Base-by-base conservation (phyloP, 2,797 vertebrate species). In the Smutsia temminckii region DNA sequence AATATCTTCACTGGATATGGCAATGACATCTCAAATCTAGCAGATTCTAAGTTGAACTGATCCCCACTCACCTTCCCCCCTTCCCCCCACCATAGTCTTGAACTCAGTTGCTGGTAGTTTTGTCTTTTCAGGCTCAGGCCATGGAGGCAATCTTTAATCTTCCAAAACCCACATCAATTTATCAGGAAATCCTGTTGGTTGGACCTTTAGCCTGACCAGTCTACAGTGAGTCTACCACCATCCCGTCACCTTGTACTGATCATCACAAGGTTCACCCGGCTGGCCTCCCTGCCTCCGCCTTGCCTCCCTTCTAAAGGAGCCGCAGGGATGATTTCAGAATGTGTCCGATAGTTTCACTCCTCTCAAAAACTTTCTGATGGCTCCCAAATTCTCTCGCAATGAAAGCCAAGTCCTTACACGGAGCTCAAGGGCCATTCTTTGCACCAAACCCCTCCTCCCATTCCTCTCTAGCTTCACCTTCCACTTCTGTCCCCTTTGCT, bases 41-140 rank as follows among this genome's bases (percentile, higher is more conserved):
- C 78, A 71, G 53, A 17, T 87, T 95, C 68, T 57, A 59, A 87
- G 63, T 37, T 37, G 34, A 84, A 20, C 14, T 55, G 29, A 55
- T 63, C 37, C 27, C 20, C 61, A 51, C 27, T 34, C 34, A 1
- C 14, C 14, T 78, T 3, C 37, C 49, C 32, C 16, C 3, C 25
- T 3, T 3, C 21, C 40, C 2, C 25, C 40, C 9, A 59, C 91
- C 3, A 5, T 51, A 16, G 42, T 59, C 29, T 34, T 59, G 29
- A 75, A 34, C 29, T 21, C 17, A 85, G 21, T 27, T 59, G 59
- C 49, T 18, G 29, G 68, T 21, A 75, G 34, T 14, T 63, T 9
- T 66, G 29, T 27, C 37, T 69, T 83, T 75, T 61, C 55, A 51
- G 18, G 12, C 18, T 72, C 37, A 79, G 37, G 64, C 46, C 23